Evolutionary conservation across 1,140 invertebrate species (phyloP).

Genomic region (Asobara japonica): DNA sequence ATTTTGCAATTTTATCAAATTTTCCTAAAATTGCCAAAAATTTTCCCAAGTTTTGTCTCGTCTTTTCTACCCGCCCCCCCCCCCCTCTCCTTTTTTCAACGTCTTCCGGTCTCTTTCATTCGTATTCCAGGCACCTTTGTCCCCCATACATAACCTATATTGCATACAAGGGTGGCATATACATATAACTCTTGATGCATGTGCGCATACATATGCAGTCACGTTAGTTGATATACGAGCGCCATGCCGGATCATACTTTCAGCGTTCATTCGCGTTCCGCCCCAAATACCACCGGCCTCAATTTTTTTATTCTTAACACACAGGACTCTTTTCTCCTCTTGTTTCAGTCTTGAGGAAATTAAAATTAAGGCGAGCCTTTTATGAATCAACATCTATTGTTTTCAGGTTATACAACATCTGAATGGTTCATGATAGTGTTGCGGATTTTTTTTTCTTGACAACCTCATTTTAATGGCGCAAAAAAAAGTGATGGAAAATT

Average conservation of each 20-base stretch:
- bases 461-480: no score
- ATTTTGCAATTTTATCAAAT: no score
- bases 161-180: constrained; percentile 20
- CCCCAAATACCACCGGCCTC: constrained; percentile 17
- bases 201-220: constrained; percentile 32
- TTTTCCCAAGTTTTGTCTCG: no score
- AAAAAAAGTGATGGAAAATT: no score
- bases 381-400: constrained; percentile 3
- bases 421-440: no score
- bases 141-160: constrained; percentile 17
- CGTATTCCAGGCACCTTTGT: constrained; percentile 7
- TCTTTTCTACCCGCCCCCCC: no score
- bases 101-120: constrained; percentile 24
- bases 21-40: no score
- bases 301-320: background rate
- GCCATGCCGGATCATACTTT: constrained; percentile 33
- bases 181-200: constrained; percentile 19
- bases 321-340: background rate
- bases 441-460: no score
- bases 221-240: constrained; percentile 33
- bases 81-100: background rate
- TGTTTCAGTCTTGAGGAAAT: background rate
- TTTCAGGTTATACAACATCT: background rate
- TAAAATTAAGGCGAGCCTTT: constrained; percentile 2
- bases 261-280: constrained; percentile 31